A percentile compares a stretch with the other conserved stretches of the same genome.
Evolutionary conservation across 1,140 invertebrate genomes (phyloP).

Genomic region (Drosophila dunni): DNA sequence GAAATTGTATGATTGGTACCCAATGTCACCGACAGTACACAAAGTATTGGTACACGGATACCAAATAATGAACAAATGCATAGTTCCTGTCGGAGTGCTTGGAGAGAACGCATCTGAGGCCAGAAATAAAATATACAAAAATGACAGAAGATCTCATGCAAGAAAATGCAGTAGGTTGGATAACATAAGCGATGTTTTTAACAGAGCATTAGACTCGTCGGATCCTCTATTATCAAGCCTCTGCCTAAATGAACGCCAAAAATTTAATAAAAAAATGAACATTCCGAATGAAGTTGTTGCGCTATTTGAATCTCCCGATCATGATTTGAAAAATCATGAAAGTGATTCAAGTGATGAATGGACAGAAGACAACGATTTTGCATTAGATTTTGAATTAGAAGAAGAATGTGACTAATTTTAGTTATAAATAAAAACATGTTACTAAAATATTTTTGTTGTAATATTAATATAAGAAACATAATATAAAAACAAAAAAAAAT

Average conservation of each 20-base stretch:
- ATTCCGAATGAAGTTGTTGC: no score
- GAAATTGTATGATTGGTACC: background rate
- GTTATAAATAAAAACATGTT: no score
- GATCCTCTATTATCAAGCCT: background rate
- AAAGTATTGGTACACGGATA: background rate
- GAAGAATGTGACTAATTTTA: no score
- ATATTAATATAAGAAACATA: no score
- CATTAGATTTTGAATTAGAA: no score
- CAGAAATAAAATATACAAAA: background rate
- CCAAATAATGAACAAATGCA: background rate
- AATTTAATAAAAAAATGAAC: no score
- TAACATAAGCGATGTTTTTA: background rate
- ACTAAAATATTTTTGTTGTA: no score
- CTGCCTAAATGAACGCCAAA: no score
- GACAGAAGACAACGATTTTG: background rate
- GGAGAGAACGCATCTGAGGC: background rate
- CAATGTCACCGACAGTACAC: background rate
- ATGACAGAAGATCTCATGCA: no score
- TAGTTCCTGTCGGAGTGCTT: background rate
- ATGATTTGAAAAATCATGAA: conserved; percentile 20
- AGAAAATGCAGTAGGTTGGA: background rate
- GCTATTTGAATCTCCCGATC: no score
- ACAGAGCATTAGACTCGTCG: background rate
- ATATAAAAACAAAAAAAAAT: no score
- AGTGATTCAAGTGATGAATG: conserved; percentile 17